These are phyloP conservation scores for Theretra japonica DNA, from an alignment of 2,888 invertebrate species.

Conservation along the genomic window DNA sequence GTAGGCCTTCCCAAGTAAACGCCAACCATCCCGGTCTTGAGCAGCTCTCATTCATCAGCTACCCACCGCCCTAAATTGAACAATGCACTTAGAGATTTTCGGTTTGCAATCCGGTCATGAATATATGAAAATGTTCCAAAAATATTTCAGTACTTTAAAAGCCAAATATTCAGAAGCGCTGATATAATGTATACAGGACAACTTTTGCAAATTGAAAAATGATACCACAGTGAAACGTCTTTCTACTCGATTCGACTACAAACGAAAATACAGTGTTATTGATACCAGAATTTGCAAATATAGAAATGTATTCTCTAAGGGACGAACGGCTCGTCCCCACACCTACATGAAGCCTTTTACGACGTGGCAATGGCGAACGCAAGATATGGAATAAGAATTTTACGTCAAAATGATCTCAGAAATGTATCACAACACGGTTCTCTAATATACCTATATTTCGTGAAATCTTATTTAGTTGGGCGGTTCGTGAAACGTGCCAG, in stretches of 20 bases:
- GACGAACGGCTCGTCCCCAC: slow-evolving; percentile 8
- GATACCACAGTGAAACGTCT: slow-evolving; percentile 21
- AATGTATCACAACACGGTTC: slow-evolving; percentile 19
- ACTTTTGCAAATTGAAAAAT: slow-evolving; percentile 29
- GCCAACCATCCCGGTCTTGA: too few relatives aligned
- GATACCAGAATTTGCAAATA: slow-evolving; percentile 31
- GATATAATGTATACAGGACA: not conserved
- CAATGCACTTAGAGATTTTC: too few relatives aligned
- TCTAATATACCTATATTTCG: not conserved
- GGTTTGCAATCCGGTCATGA: too few relatives aligned
- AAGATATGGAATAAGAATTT: slow-evolving; percentile 37
- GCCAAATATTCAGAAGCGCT: not conserved
- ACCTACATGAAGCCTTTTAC: slow-evolving; percentile 29
- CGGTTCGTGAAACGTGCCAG: not conserved
- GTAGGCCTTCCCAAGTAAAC: too few relatives aligned
- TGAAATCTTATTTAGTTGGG: slow-evolving; percentile 2
- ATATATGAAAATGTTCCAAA: too few relatives aligned
- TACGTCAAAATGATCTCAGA: slow-evolving; percentile 27
- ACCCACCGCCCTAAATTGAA: too few relatives aligned
- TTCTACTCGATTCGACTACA: slow-evolving; percentile 23
- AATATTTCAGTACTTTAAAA: too few relatives aligned
- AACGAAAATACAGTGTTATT: slow-evolving; percentile 29
- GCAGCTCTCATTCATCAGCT: too few relatives aligned
- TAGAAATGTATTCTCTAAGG: slow-evolving; percentile 28
- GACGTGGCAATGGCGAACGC: slow-evolving; percentile 30